Base-by-base conservation (phyloP, 1,140 invertebrate genomes). In the Apis laboriosa region DNA sequence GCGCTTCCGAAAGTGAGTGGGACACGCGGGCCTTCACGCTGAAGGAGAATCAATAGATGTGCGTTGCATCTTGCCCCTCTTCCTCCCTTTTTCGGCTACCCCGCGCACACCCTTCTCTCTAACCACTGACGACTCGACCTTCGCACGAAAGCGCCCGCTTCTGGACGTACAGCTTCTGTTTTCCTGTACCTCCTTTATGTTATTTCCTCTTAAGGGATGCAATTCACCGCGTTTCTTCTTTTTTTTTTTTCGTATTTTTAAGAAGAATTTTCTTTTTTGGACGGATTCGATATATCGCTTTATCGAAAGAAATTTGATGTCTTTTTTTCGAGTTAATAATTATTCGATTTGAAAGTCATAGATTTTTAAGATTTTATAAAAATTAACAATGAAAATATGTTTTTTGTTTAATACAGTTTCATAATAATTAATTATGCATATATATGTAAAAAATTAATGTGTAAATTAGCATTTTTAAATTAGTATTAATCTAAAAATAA, bases 1-100 rank as follows among this genome's bases (percentile, higher is more conserved):
- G 81, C 67, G 86, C 73, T 77, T 84, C 77, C 83, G 85, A 87
- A 87, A 87, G 86, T 87, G 88, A 85, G 81, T 84, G 73, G 80
- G 86, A 89, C 80, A 90, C 85, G 84, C 82, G 84, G 85, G 78
- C 87, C 80, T 86, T 87, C 85, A 77, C 77, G 83, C 81, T 85
- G 77, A 85, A 86, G 84, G 87, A 88, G 91, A 93, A 93, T 93
- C 92, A 93, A 93, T 93, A 93, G 91, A 92, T 92, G 91, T 91
- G 91, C 91, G 90, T 93, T 92, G 92, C 92, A 92, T 92, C 90
- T 92, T 92, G 86, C 90, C 90, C 89, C 91, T 88, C 90, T 88
- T 81, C 78, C 75, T 85, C 88, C 79, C 86, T 73, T 84, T 88
- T 89, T 88, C 43, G 89, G 81, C 86, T 85, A 51, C 78, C 80